These are phyloP conservation scores for Oasisia sp. DNA, from an alignment of 2,888 invertebrate genomes.

Conservation along the genomic window DNA sequence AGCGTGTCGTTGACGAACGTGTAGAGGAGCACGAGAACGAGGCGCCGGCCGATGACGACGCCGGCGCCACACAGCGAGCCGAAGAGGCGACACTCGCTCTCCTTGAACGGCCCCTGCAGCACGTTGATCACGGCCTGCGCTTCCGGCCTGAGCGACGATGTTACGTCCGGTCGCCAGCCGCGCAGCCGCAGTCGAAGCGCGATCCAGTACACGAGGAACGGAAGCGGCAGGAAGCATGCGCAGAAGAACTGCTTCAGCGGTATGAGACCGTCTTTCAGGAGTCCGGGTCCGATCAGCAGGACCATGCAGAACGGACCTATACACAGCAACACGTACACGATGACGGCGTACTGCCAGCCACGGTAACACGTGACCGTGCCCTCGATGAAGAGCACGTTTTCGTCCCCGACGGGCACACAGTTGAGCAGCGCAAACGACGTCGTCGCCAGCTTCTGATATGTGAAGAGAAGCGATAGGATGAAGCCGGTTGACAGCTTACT, in stretches of 20 bases:
- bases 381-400: slow-evolving; percentile 40
- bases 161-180: slow-evolving; percentile 23
- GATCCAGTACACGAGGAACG: slow-evolving; percentile 43
- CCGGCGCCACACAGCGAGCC: slow-evolving; percentile 43
- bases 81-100: slow-evolving; percentile 30
- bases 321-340: slow-evolving; percentile 40
- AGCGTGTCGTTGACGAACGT: slow-evolving; percentile 44
- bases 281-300: slow-evolving; percentile 42
- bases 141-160: slow-evolving; percentile 27
- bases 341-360: slow-evolving; percentile 43
- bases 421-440: slow-evolving; percentile 43
- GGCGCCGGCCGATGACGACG: slow-evolving; percentile 40
- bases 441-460: slow-evolving; percentile 44
- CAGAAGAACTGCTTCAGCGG: slow-evolving; percentile 42
- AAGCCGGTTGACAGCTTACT: slow-evolving; percentile 42
- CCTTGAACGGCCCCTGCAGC: slow-evolving; percentile 44
- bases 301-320: slow-evolving; percentile 44
- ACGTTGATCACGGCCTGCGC: slow-evolving; percentile 41
- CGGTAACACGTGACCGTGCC: slow-evolving; percentile 41
- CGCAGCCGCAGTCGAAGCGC: slow-evolving; percentile 35
- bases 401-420: slow-evolving; percentile 42
- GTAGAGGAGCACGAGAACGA: slow-evolving; percentile 42
- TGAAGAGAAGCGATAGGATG: slow-evolving; percentile 42
- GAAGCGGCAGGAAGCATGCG: slow-evolving; percentile 42
- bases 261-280: slow-evolving; percentile 41